Evolutionary conservation across 2,113 vertebrate species (phyloP).

Genomic region (Phalacrocorax brasilianus): DNA sequence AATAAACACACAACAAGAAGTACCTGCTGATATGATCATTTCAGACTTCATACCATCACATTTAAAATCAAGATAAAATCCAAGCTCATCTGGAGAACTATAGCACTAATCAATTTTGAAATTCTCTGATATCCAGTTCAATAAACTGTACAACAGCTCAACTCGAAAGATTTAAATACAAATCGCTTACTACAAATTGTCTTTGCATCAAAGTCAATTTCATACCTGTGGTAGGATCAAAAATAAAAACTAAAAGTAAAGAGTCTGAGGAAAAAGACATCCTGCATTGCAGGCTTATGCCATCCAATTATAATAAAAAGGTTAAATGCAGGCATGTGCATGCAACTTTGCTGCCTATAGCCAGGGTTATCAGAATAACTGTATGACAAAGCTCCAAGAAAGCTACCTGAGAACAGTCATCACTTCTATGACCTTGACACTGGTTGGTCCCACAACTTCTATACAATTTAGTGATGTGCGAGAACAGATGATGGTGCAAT

Average conservation of each 20-base stretch:
- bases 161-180: background rate
- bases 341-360: background rate
- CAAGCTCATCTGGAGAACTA: background rate
- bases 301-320: background rate
- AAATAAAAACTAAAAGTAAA: background rate
- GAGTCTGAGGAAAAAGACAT: background rate
- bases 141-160: background rate
- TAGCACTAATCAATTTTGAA: background rate
- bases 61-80: constrained; percentile 4
- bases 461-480: constrained; percentile 65
- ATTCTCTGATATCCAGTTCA: background rate
- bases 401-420: constrained; percentile 63
- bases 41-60: background rate
- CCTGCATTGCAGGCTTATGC: background rate
- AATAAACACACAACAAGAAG: background rate
- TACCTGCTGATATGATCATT: background rate
- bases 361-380: constrained; percentile 9
- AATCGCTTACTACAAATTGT: background rate
- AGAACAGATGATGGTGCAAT: constrained; percentile 75
- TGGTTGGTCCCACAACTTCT: constrained; percentile 69
- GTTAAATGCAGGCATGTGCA: background rate
- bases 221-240: background rate
- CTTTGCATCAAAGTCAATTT: background rate
- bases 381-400: constrained; percentile 33
- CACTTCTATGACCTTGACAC: constrained; percentile 68